Evolutionary conservation across 2,888 invertebrate species (phyloP).

Genomic region (Dynastes tityus): DNA sequence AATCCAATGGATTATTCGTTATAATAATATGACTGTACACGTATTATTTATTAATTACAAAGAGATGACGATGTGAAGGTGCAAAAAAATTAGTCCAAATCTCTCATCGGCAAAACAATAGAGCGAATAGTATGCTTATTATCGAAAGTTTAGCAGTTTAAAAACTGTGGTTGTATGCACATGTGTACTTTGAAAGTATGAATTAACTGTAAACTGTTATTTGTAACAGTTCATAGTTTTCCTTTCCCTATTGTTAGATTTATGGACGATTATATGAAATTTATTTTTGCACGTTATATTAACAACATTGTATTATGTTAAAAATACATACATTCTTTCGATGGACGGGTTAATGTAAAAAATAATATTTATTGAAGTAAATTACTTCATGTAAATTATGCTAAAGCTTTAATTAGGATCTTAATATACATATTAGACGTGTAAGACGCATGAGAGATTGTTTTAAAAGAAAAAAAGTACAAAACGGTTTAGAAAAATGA

Average conservation of each 20-base stretch:
- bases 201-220: background rate
- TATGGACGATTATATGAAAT: background rate
- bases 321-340: too few species aligned
- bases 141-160: slow-evolving; percentile 6
- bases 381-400: too few species aligned
- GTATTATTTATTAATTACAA: background rate
- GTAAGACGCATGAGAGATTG: too few species aligned
- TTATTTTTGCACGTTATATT: background rate
- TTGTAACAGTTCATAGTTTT: background rate
- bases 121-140: slow-evolving; percentile 6
- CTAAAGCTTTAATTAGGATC: too few species aligned
- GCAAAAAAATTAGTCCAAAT: slow-evolving; percentile 1
- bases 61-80: background rate
- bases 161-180: background rate
- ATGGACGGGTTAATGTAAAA: too few species aligned
- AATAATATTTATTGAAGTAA: too few species aligned
- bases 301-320: too few species aligned
- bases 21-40: background rate
- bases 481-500: too few species aligned
- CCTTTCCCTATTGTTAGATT: slow-evolving; percentile 3
- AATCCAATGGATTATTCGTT: background rate
- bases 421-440: too few species aligned
- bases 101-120: slow-evolving; percentile 1
- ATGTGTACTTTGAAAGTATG: slow-evolving; percentile 3
- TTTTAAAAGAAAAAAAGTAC: too few species aligned